Conservation (phyloP, 2,888 invertebrate species). For the Perithous albicinctus region DNA sequence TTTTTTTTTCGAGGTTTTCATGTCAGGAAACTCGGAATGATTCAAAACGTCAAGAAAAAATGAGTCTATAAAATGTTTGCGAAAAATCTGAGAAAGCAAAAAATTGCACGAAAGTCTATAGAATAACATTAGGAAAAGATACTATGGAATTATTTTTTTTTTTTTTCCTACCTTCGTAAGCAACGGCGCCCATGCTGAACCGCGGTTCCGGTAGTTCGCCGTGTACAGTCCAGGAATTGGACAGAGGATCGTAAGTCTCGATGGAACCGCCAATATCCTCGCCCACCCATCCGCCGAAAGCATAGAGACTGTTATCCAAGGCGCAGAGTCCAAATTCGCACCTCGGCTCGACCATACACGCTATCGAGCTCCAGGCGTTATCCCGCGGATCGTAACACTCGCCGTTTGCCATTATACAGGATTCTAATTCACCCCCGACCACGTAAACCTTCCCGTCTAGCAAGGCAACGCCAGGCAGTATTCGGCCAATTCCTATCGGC, state of each 20-base stretch:
- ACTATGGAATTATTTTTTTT: too few species aligned
- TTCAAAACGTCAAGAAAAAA: too few species aligned
- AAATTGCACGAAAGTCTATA: too few species aligned
- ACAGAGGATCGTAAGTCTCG: conserved; percentile 93
- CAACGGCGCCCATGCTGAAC: conserved; percentile 96
- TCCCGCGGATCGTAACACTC: conserved; percentile 93
- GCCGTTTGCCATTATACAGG: conserved; percentile 94
- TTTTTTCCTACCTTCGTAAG: conserved; percentile 88
- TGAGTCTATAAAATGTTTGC: too few species aligned
- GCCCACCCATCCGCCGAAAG: conserved; percentile 97
- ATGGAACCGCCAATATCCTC: conserved; percentile 95
- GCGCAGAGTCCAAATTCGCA: conserved; percentile 96
- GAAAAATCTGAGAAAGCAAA: too few species aligned
- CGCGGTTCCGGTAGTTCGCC: conserved; percentile 93
- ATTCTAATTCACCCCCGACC: conserved; percentile 96
- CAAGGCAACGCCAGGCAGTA: conserved; percentile 94
- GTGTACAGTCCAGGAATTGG: conserved; percentile 91
- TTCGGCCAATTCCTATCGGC: conserved; percentile 93
- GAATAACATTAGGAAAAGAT: too few species aligned
- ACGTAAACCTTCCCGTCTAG: conserved; percentile 95
- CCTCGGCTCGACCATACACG: conserved; percentile 91
- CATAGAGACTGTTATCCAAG: conserved; percentile 92
- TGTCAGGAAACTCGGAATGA: too few species aligned
- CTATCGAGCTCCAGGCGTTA: conserved; percentile 85
- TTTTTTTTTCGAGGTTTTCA: too few species aligned